Conservation (phyloP, 2,888 invertebrate species). For the Cephus sareptanus region DNA sequence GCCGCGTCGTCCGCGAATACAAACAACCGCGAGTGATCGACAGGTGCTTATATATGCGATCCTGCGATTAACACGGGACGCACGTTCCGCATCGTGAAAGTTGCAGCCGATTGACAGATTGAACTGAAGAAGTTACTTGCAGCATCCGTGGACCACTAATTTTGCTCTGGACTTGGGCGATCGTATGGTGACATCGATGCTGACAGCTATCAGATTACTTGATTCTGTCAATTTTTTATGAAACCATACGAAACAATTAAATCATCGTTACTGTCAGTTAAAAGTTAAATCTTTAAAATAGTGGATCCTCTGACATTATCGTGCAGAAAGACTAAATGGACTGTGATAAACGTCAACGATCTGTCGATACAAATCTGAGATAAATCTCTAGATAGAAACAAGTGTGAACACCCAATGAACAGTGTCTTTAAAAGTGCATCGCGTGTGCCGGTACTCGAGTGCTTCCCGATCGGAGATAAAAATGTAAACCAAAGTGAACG, state of each 20-base stretch:
- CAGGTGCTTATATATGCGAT: not conserved
- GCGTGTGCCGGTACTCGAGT: constrained; percentile 4
- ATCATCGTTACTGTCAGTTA: not conserved
- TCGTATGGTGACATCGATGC: not conserved
- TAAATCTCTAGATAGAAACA: not conserved
- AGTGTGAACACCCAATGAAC: not conserved
- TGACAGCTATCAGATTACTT: not conserved
- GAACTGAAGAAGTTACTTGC: not conserved
- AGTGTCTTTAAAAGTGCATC: constrained; percentile 4
- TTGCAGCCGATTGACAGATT: not conserved
- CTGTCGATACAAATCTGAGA: not conserved
- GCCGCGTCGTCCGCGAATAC: not conserved
- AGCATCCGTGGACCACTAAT: not conserved
- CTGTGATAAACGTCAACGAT: not conserved
- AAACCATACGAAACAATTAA: not conserved
- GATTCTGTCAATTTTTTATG: not conserved
- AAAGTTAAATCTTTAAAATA: not conserved
- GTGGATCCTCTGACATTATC: not conserved
- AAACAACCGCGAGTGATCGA: not conserved
- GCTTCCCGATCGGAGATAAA: constrained; percentile 2
- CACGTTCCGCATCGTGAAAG: not conserved
- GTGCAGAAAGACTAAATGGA: not conserved
- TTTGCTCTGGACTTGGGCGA: not conserved
- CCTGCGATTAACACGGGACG: not conserved
- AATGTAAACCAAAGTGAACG: constrained; percentile 6